A percentile compares a stretch with the other conserved stretches of the same genome.
Evolutionary conservation across 1,140 invertebrate genomes (phyloP).

Genomic region (Caenorhabditis latens): DNA sequence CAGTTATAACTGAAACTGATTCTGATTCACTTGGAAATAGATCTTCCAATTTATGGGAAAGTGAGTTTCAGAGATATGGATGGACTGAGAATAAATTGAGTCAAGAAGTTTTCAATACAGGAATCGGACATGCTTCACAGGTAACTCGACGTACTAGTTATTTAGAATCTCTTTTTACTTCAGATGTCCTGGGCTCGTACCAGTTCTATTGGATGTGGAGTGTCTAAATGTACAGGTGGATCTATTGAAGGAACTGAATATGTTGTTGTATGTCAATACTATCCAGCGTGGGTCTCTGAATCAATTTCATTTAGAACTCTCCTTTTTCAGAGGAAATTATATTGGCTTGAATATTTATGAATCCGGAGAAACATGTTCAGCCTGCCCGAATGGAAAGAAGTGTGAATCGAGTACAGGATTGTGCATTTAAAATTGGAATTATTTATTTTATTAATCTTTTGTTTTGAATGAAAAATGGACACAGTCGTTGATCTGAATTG

Average conservation of each 20-base stretch:
- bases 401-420: background rate
- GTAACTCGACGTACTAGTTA: background rate
- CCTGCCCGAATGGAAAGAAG: background rate
- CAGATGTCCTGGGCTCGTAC: conserved; percentile 52
- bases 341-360: background rate
- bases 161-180: background rate
- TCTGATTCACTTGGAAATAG: background rate
- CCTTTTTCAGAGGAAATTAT: conserved; percentile 9
- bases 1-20: background rate
- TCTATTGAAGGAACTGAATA: background rate
- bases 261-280: conserved; percentile 45
- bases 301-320: background rate
- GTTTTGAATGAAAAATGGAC: background rate
- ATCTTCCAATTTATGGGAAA: conserved; percentile 34
- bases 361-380: conserved; percentile 15
- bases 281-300: background rate
- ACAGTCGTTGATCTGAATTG: no score
- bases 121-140: conserved; percentile 58
- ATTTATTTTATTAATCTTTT: background rate
- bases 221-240: background rate
- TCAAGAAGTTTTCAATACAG: background rate
- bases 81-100: conserved; percentile 34
- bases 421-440: background rate
- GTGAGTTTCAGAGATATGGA: conserved; percentile 53
- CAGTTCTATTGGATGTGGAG: conserved; percentile 47